Evolutionary conservation across 2,113 vertebrate genomes (phyloP), one percentile per base, ranked within the genome.

Genomic region (Hippocampus zosterae): DNA sequence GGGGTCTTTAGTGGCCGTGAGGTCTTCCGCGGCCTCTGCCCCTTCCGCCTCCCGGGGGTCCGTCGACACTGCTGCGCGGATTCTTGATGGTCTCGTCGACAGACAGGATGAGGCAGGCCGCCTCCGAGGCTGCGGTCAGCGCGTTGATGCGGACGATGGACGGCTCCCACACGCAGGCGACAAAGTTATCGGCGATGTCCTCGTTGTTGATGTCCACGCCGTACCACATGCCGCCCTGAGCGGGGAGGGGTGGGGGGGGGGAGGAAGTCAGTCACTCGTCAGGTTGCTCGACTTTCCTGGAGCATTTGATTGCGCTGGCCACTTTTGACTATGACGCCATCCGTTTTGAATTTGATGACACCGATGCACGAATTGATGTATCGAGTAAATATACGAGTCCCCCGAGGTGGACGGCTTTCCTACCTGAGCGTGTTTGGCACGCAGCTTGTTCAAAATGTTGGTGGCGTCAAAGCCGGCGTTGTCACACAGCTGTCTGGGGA

Each of bases 381-480:
- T 37, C 33, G 33, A 44, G 9, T 12, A 44, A 44, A 44, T 12
- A 44, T 44, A 44, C 42, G 13, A 12, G 42, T 19, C 25, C 5
- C 9, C 16, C 2, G 16, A 2, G 16, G 50, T 25, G 0, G 37
- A 40, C 7, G 15, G 0, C 0, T 5, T 19, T 69, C 5, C 3
- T 76, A 99, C 97, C 96, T 98, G 97, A 0, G 97, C 97, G 0
- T 99, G 97, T 80, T 95, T 97, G 63, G 96, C 96, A 0, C 97
- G 89, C n/a, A 99, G 93, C 71, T 98, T 98, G 92, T 99, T 98
- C 42, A 99, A 93, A 78, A 99, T 97, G 91, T 98, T 99, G 77
- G 97, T 99, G 80, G 97, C 96, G n/a, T 99, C 97, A 0, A 99
- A 98, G 79, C 97, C 97, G 0, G 97, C 97, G 2, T 99, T 99